These are phyloP conservation scores for Microchrysa polita DNA, from an alignment of 2,888 invertebrate species.

Conservation along the genomic window DNA sequence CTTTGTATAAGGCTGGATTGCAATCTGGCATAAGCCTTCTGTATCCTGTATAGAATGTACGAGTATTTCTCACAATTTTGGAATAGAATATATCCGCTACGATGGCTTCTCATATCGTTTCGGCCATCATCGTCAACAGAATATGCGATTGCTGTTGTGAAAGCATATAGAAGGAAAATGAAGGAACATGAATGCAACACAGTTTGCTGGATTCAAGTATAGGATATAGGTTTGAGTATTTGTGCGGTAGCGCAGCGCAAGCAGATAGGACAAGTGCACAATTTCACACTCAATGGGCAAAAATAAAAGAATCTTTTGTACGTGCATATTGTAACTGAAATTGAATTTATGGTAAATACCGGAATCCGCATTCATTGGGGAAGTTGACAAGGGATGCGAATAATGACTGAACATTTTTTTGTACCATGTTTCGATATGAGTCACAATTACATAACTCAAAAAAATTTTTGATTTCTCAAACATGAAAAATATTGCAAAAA, in stretches of 20 bases:
- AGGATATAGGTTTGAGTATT: background rate
- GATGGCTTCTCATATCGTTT: constrained; percentile 21
- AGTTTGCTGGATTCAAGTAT: no score
- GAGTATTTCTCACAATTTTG: constrained; percentile 13
- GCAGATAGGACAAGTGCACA: constrained; percentile 51
- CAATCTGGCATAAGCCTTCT: background rate
- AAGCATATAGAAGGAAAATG: constrained; percentile 20
- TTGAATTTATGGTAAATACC: constrained; percentile 51
- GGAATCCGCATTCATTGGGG: constrained; percentile 35
- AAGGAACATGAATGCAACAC: constrained; percentile 4
- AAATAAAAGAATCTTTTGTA: constrained; percentile 48
- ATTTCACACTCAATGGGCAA: constrained; percentile 52
- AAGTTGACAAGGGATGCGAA: constrained; percentile 38
- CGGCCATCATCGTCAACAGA: constrained; percentile 28
- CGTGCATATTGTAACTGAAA: constrained; percentile 51
- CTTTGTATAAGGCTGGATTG: background rate
- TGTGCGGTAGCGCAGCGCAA: constrained; percentile 1
- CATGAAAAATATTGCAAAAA: no score
- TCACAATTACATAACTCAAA: no score
- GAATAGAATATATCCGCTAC: background rate
- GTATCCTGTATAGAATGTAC: background rate
- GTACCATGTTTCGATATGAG: no score
- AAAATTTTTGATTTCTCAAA: no score
- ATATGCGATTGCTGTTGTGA: background rate
- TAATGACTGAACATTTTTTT: no score